Evolutionary conservation across 2,113 vertebrate species (phyloP), one percentile per base, ranked within the genome.

Genomic region (Rhizomys pruinosus): DNA sequence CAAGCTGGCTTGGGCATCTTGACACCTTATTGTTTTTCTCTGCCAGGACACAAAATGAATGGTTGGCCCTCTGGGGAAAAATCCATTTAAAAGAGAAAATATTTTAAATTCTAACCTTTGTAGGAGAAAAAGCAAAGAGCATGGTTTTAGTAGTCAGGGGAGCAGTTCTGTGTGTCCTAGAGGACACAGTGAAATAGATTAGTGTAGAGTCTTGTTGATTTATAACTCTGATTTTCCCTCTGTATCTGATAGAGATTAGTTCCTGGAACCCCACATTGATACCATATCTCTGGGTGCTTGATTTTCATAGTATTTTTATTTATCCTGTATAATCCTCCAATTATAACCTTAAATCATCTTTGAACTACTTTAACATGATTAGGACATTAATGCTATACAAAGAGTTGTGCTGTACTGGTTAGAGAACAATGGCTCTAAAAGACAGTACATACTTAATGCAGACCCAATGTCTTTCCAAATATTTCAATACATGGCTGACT

Each of bases 21-120:
- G 74, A 96, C 85, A 95, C 77, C 96, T 94, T 39, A 95, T 80
- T 90, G 0, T 95, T 93, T 93, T 97, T 92, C 64, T 63, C 55
- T 96, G 90, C 92, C 88, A 95, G 74, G 34, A 94, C 78, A 96
- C 16, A 90, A 92, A 92, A 94, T 96, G 90, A 94, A 76, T 86
- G 73, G 37, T 88, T 91, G 96, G 55, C 66, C 47, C 81, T 96
- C 90, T 82, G 64, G 63, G 72, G 42, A 12, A n/a, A 82, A 93
- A 94, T 92, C 13, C 69, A 80, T 86, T 90, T 92, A 90, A 81
- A 87, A 93, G 66, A 94, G 81, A 95, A 93, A 94, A 93, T 95
- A 66, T 84, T 96, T 96, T 68, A 91, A 95, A 92, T 92, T 95
- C 73, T 81, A 93, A 93, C 42, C 63, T 69, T 90, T 64, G 39